Percentiles rank a stretch among this genome's conserved stretches.
Conservation (phyloP, 1,140 invertebrate species). For the Pachyrhynchus sulphureomaculatus region DNA sequence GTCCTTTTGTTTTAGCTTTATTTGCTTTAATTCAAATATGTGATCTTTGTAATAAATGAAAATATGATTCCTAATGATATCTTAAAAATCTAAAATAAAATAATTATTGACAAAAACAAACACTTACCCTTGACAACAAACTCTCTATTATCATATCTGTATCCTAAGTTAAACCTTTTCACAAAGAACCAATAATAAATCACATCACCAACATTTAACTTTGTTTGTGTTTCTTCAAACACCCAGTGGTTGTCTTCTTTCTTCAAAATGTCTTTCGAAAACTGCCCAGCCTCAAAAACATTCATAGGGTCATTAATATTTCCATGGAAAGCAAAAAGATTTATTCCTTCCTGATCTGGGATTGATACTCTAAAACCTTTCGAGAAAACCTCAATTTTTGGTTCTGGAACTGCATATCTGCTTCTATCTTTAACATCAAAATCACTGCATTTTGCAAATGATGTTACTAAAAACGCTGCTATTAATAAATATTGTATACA, state of each 20-base stretch:
- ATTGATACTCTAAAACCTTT: conserved; percentile 46
- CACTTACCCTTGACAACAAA: conserved; percentile 38
- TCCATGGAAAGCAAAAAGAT: conserved; percentile 50
- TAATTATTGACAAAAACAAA: too few species aligned
- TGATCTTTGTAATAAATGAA: too few species aligned
- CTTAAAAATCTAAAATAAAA: too few species aligned
- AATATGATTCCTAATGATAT: too few species aligned
- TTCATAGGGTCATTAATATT: conserved; percentile 45
- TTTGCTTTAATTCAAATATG: too few species aligned
- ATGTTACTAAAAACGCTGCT: too few species aligned
- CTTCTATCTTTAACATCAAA: too few species aligned
- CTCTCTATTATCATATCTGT: conserved; percentile 40
- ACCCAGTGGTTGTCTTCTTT: conserved; percentile 53
- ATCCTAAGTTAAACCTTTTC: conserved; percentile 51
- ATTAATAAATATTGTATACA: too few species aligned
- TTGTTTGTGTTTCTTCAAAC: conserved; percentile 52
- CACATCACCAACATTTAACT: conserved; percentile 53
- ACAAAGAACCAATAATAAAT: conserved; percentile 62
- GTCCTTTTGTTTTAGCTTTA: too few species aligned
- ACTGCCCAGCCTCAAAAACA: conserved; percentile 54
- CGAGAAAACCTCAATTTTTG: conserved; percentile 37
- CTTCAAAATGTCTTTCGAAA: conserved; percentile 54
- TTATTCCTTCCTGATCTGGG: conserved; percentile 43
- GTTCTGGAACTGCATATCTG: conserved; percentile 33
- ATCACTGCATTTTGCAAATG: too few species aligned